Conservation (phyloP, 2,113 vertebrate genomes). For the Macaca fascicularis region T2T-MFA8v1.1 NC_088376.1:193465001-193465500, state of each 20-base stretch:
- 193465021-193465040: background rate
- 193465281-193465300: background rate
- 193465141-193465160: background rate
- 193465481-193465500: too few relatives aligned
- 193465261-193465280: background rate
- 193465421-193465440: background rate
- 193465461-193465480: too few relatives aligned
- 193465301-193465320: background rate
- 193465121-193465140: background rate
- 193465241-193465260: background rate
- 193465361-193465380: background rate
- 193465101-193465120: background rate
- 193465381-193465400: background rate
- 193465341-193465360: background rate
- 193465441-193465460: too few relatives aligned
- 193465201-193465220: background rate
- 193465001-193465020: background rate
- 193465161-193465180: conserved; percentile 6
- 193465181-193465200: background rate
- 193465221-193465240: background rate
- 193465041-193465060: background rate
- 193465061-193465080: background rate
- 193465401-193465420: background rate
- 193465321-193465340: background rate
- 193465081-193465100: background rate